Evolutionary conservation across 2,888 invertebrate species (phyloP).

Genomic region (Capitulum mitella): DNA sequence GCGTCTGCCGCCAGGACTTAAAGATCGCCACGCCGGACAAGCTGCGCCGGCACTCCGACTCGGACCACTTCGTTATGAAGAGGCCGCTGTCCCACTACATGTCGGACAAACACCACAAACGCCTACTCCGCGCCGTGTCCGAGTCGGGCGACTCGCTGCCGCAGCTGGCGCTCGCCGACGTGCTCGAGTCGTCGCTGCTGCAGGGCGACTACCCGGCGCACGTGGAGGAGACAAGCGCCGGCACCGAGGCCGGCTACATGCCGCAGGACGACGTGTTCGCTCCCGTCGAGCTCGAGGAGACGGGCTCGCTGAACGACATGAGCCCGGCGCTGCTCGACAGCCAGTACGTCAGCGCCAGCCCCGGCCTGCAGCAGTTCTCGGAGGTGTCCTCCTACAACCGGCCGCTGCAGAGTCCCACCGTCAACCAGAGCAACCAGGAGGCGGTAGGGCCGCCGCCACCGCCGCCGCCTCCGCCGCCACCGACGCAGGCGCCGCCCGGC

Average conservation of each 20-base stretch:
- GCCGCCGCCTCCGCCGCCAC: background rate
- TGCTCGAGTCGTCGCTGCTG: conserved; percentile 59
- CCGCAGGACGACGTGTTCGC: background rate
- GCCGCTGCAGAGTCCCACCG: conserved; percentile 25
- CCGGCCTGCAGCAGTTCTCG: conserved; percentile 17
- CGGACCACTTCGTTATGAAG: conserved; percentile 54
- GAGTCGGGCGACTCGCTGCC: conserved; percentile 48
- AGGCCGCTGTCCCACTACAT: background rate
- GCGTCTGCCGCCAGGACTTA: background rate
- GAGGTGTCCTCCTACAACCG: conserved; percentile 24
- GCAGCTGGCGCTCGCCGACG: conserved; percentile 41
- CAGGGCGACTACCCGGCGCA: conserved; percentile 54
- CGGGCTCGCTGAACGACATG: background rate
- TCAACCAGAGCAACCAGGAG: conserved; percentile 26
- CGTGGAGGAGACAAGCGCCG: conserved; percentile 27
- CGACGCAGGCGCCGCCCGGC: background rate
- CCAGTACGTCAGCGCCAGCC: background rate
- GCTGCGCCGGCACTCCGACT: conserved; percentile 53
- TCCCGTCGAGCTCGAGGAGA: background rate
- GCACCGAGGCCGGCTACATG: background rate
- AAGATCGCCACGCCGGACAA: conserved; percentile 36
- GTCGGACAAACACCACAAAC: conserved; percentile 48
- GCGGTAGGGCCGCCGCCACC: background rate
- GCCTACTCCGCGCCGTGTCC: conserved; percentile 38
- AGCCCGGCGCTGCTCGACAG: background rate